A percentile compares a stretch with the other conserved stretches of the same genome.
Conservation (phyloP, 2,888 invertebrate species). For the Theretra japonica region DNA sequence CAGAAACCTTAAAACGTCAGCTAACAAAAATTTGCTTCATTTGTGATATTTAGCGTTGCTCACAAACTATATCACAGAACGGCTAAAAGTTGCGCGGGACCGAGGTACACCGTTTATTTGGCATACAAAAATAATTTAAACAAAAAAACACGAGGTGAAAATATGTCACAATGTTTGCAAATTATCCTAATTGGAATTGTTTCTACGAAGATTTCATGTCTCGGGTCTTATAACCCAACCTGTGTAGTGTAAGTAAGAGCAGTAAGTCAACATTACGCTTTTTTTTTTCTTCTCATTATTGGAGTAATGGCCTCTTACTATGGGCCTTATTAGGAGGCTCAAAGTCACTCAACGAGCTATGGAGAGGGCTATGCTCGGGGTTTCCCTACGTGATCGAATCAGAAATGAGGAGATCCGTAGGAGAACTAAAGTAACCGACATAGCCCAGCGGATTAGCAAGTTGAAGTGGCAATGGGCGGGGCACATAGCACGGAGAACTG, state of each 20-base stretch:
- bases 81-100: conserved; percentile 39
- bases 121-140: conserved; percentile 33
- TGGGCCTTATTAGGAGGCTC: too few species aligned
- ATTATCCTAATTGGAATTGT: conserved; percentile 36
- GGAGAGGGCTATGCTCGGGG: too few species aligned
- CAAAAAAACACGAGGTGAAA: neutral
- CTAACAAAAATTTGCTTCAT: conserved; percentile 27
- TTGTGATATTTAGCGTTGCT: neutral
- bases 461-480: too few species aligned
- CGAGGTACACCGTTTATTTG: conserved; percentile 38
- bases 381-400: too few species aligned
- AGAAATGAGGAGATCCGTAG: too few species aligned
- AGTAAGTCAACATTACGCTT: neutral
- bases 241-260: conserved; percentile 5
- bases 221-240: conserved; percentile 32
- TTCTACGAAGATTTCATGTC: conserved; percentile 34
- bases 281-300: too few species aligned
- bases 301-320: too few species aligned
- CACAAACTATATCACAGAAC: conserved; percentile 47
- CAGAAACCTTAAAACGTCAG: conserved; percentile 5
- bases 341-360: too few species aligned
- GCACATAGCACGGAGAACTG: too few species aligned
- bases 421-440: too few species aligned
- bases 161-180: conserved; percentile 6
- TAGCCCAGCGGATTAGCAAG: too few species aligned